Conservation (phyloP, 2,113 vertebrate genomes). For the Lophotis ruficrista region DNA sequence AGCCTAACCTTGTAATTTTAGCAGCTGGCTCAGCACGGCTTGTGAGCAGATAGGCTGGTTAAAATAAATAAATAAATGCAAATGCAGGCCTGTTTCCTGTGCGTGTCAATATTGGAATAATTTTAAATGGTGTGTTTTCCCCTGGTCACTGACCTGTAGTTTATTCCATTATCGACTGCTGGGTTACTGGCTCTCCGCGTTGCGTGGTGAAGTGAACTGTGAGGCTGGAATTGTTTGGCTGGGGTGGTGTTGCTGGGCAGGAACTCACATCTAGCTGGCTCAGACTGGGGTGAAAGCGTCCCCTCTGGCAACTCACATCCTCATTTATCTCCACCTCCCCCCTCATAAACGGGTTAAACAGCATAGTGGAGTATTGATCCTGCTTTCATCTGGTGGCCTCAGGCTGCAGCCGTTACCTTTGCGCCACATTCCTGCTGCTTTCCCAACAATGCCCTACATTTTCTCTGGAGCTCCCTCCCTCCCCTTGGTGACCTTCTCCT, state of each 20-base stretch:
- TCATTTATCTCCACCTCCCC: slow-evolving; percentile 13
- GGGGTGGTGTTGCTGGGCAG: slow-evolving; percentile 34
- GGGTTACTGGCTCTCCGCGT: slow-evolving; percentile 52
- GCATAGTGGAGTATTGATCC: slow-evolving; percentile 47
- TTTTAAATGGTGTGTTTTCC: slow-evolving; percentile 65
- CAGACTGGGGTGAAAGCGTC: slow-evolving; percentile 51
- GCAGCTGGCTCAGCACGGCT: neutral
- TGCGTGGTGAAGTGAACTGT: slow-evolving; percentile 44
- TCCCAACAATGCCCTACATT: neutral
- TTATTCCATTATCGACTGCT: slow-evolving; percentile 64
- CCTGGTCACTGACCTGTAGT: slow-evolving; percentile 63
- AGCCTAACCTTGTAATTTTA: slow-evolving; percentile 33
- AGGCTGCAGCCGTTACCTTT: slow-evolving; percentile 45
- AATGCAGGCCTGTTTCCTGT: neutral
- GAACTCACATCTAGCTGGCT: slow-evolving; percentile 32
- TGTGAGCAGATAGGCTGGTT: neutral
- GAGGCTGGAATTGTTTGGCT: slow-evolving; percentile 43
- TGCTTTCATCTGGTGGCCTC: neutral
- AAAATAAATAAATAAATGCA: slow-evolving; percentile 48
- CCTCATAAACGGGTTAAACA: slow-evolving; percentile 49
- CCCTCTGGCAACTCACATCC: slow-evolving; percentile 28
- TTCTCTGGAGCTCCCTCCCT: neutral
- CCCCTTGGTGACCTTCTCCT: neutral
- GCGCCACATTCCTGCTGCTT: slow-evolving; percentile 52
- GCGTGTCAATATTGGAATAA: slow-evolving; percentile 48